Evolutionary conservation across 2,888 invertebrate genomes (phyloP).

Genomic region (Deilephila elpenor): DNA sequence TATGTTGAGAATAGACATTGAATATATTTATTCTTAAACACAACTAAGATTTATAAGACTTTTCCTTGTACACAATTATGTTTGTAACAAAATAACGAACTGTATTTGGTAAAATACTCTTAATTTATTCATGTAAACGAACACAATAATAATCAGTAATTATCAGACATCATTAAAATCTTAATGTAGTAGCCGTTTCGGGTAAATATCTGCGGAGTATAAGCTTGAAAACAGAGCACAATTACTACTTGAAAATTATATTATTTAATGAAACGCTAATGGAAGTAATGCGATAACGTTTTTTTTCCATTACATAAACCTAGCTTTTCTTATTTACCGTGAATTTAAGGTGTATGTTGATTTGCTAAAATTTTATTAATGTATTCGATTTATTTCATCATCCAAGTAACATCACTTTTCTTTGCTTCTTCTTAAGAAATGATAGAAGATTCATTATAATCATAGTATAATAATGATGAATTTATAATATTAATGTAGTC

Average conservation of each 20-base stretch:
- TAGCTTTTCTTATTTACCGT: constrained; percentile 1
- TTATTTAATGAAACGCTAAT: constrained; percentile 30
- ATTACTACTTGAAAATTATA: constrained; percentile 36
- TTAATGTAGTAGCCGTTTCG: constrained; percentile 32
- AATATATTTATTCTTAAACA: too few relatives aligned
- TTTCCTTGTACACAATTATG: not conserved
- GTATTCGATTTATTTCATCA: not conserved
- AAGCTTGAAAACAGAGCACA: constrained; percentile 27
- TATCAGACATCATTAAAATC: constrained; percentile 26
- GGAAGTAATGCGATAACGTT: not conserved
- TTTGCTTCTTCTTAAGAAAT: not conserved
- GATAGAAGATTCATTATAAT: too few relatives aligned
- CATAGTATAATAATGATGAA: too few relatives aligned
- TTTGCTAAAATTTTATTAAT: not conserved
- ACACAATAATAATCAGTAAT: constrained; percentile 18
- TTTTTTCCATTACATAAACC: constrained; percentile 10
- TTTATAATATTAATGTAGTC: too few relatives aligned
- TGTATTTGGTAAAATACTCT: not conserved
- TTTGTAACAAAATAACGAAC: not conserved
- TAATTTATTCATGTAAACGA: constrained; percentile 15
- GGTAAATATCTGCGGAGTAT: constrained; percentile 32
- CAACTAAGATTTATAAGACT: not conserved
- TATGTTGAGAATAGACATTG: too few relatives aligned
- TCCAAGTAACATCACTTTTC: not conserved
- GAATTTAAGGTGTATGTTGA: not conserved